Conservation (phyloP, 2,888 invertebrate genomes). For the Ormyrus thymus region DNA sequence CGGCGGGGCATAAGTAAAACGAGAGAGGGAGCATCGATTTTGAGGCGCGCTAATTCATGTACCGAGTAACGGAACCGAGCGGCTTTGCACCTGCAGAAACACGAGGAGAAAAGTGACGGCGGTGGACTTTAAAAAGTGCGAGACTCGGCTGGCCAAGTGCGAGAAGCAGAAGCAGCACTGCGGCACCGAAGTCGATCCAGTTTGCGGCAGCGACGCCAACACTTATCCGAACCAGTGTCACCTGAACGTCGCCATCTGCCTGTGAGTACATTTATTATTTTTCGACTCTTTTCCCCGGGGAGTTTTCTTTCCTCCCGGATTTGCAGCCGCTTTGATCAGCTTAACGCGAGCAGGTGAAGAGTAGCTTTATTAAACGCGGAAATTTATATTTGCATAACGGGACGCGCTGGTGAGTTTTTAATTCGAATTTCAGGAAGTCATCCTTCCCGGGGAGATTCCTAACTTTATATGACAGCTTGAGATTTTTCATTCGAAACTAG, state of each 20-base stretch:
- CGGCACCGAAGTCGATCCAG: slow-evolving; percentile 82
- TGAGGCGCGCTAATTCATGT: too few relatives aligned
- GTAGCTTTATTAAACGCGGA: too few relatives aligned
- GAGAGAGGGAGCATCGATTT: not conserved
- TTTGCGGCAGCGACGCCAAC: slow-evolving; percentile 93
- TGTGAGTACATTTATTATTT: slow-evolving; percentile 79
- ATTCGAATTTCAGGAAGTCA: too few relatives aligned
- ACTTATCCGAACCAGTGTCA: slow-evolving; percentile 90
- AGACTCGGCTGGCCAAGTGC: slow-evolving; percentile 84
- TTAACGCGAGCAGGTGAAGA: too few relatives aligned
- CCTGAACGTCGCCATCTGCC: slow-evolving; percentile 88
- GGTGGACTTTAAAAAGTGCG: slow-evolving; percentile 89
- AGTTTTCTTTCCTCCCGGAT: too few relatives aligned
- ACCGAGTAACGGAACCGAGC: slow-evolving; percentile 1
- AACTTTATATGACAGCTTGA: too few relatives aligned
- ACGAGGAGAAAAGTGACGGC: slow-evolving; percentile 79
- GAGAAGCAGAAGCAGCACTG: slow-evolving; percentile 83
- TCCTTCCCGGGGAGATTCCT: too few relatives aligned
- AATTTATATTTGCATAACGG: too few relatives aligned
- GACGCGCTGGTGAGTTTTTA: too few relatives aligned
- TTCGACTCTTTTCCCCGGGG: not conserved
- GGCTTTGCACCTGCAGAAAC: slow-evolving; percentile 24
- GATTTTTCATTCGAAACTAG: too few relatives aligned
- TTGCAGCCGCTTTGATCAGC: too few relatives aligned
- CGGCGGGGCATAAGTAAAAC: not conserved